A percentile compares a stretch with the other conserved stretches of the same genome.
These are phyloP conservation scores for Pemphigus obesinymphae DNA, from an alignment of 1,140 invertebrate genomes.

Conservation along the genomic window DNA sequence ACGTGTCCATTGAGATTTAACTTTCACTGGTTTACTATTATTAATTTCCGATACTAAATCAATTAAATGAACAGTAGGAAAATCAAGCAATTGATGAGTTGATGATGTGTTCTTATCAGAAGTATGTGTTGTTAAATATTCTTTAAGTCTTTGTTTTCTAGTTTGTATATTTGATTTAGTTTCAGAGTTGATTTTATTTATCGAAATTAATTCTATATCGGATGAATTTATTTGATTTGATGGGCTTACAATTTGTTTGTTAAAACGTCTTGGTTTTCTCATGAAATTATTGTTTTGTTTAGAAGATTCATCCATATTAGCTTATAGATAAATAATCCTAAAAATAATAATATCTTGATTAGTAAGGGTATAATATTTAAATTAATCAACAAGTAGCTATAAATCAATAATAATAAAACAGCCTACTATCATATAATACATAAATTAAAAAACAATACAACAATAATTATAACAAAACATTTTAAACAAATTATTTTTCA, in stretches of 20 bases:
- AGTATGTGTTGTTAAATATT: neutral
- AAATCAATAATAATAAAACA: neutral
- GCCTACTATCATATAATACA: too few species aligned
- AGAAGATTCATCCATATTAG: neutral
- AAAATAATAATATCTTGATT: neutral
- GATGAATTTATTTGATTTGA: neutral
- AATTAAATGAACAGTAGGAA: neutral
- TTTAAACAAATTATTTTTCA: too few species aligned
- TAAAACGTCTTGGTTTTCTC: neutral
- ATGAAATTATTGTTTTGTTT: neutral
- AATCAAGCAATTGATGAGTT: neutral
- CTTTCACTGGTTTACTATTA: conserved; percentile 67
- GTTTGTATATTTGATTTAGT: neutral
- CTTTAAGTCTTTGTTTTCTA: conserved; percentile 15
- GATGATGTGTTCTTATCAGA: neutral
- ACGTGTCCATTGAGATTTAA: conserved; percentile 78
- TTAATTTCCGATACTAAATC: neutral
- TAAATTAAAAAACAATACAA: too few species aligned
- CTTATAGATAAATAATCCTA: neutral
- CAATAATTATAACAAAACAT: too few species aligned
- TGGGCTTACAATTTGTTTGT: neutral
- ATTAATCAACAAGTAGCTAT: neutral
- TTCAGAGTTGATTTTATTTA: neutral
- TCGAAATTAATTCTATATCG: neutral
- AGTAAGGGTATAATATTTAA: neutral